Conservation (phyloP, 2,113 vertebrate genomes). For the Pao palembangensis region DNA sequence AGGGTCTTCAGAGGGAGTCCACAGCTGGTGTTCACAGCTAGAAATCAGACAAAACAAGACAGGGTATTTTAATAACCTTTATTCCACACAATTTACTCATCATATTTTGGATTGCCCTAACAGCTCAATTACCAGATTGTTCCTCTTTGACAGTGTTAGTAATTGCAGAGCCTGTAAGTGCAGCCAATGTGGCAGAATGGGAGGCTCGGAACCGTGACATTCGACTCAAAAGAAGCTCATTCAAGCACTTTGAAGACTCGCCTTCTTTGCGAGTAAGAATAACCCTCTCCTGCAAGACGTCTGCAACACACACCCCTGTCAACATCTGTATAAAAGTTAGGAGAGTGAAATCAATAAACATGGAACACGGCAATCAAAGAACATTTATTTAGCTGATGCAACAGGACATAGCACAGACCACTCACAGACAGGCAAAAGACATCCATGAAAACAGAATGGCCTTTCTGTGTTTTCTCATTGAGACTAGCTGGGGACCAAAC, state of each 20-base stretch:
- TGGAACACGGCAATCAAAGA: not conserved
- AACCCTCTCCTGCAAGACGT: slow-evolving; percentile 87
- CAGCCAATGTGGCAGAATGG: slow-evolving; percentile 92
- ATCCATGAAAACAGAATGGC: slow-evolving; percentile 98
- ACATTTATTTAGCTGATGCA: not conserved
- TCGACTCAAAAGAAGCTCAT: slow-evolving; percentile 95
- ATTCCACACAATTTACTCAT: not conserved
- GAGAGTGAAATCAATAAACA: not conserved
- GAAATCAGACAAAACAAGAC: not conserved
- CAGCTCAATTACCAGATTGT: slow-evolving; percentile 83
- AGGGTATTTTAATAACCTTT: not conserved
- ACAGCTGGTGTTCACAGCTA: slow-evolving; percentile 93
- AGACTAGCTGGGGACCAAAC: slow-evolving; percentile 97
- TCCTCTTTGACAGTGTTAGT: slow-evolving; percentile 97
- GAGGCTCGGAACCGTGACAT: slow-evolving; percentile 95
- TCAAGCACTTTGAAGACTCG: slow-evolving; percentile 97
- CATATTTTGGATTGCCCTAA: not conserved
- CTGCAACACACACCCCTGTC: slow-evolving; percentile 84
- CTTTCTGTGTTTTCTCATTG: slow-evolving; percentile 97
- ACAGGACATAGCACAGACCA: not conserved
- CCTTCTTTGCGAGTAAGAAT: slow-evolving; percentile 96
- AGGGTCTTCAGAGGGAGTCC: slow-evolving; percentile 93
- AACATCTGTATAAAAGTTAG: slow-evolving; percentile 75
- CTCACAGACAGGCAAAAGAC: slow-evolving; percentile 90
- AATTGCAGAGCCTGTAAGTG: slow-evolving; percentile 94